A percentile compares a stretch with the other conserved stretches of the same genome.
Evolutionary conservation across 37 sponge, comb jelly and placozoan genomes (phyloP).

Genomic region (Spongilla lacustris): DNA sequence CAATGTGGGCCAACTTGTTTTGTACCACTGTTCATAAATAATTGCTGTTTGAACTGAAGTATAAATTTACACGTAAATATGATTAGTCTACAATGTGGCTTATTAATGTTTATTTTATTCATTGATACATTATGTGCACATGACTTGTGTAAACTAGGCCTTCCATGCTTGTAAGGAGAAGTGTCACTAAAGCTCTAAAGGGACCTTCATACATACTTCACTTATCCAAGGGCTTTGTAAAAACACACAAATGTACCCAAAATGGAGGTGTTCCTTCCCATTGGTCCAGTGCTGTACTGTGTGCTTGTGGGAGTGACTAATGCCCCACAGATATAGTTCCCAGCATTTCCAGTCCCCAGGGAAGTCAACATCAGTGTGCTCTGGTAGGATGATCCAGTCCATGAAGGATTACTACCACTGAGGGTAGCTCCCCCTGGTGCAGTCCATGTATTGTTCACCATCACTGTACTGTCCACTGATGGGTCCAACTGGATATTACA

Average conservation of each 20-base stretch:
- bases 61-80: no score
- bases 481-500: neutral
- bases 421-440: neutral
- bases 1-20: no score
- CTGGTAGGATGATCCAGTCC: neutral
- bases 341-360: neutral
- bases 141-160: no score
- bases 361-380: constrained; percentile 1
- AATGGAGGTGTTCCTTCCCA: neutral
- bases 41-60: no score
- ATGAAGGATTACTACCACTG: neutral
- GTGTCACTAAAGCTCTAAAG: no score
- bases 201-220: no score
- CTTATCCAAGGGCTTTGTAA: no score
- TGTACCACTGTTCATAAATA: no score
- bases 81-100: no score
- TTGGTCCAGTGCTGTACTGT: neutral
- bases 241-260: neutral
- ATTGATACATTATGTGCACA: no score
- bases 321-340: neutral
- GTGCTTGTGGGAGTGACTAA: neutral
- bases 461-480: neutral
- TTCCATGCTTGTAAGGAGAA: no score
- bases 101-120: no score
- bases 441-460: neutral